phyloP scores from a whole-genome alignment of 2,797 vertebrate species.

The Salarias fasciatus region DNA sequence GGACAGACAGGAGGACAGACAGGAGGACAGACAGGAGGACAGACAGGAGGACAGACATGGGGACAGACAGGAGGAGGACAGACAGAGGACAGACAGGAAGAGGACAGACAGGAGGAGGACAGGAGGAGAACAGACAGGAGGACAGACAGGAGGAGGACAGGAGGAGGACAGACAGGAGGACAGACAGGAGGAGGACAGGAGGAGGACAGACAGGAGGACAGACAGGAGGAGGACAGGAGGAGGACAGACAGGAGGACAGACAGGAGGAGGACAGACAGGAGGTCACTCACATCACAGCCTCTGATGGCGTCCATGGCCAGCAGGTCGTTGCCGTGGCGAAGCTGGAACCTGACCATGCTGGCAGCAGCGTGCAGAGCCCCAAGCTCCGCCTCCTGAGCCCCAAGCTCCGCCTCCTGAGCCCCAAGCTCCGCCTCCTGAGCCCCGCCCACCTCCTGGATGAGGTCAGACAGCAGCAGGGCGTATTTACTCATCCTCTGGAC shows the following conservation, averaged over 20 bases:
- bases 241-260: too few species aligned
- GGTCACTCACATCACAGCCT: conserved; percentile 81
- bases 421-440: conserved; percentile 81
- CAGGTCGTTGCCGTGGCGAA: conserved; percentile 87
- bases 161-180: too few species aligned
- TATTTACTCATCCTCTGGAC: conserved; percentile 89
- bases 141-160: too few species aligned
- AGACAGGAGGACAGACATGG: too few species aligned
- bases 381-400: conserved; percentile 81
- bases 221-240: not conserved
- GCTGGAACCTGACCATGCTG: conserved; percentile 87
- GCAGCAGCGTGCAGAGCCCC: conserved; percentile 71
- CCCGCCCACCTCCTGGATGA: conserved; percentile 81
- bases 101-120: too few species aligned
- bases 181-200: too few species aligned
- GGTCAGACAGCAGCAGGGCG: conserved; percentile 84
- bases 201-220: not conserved
- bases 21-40: too few species aligned
- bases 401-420: conserved; percentile 81
- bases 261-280: too few species aligned
- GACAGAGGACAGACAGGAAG: too few species aligned
- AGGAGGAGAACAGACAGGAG: too few species aligned
- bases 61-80: too few species aligned
- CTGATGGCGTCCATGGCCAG: conserved; percentile 88
- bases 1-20: too few species aligned